Evolutionary conservation across 2,888 invertebrate genomes (phyloP).

Genomic region (Tigriopus californicus): DNA sequence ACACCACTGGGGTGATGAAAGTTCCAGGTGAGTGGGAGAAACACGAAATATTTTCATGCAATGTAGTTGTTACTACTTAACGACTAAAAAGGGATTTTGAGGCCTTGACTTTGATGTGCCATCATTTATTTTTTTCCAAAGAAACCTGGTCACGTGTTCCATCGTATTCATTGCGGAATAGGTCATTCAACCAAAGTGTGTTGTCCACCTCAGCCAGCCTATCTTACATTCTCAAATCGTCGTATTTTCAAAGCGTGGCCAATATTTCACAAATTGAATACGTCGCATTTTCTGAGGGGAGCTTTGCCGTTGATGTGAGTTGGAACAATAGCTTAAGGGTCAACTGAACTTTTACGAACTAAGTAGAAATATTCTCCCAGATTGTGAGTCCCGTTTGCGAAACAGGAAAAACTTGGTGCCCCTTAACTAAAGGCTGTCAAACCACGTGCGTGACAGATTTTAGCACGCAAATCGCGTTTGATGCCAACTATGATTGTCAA

Average conservation of each 20-base stretch:
- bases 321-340: too few species aligned
- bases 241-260: not conserved
- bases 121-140: too few species aligned
- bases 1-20: not conserved
- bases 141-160: too few species aligned
- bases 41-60: too few species aligned
- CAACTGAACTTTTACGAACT: too few species aligned
- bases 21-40: not conserved
- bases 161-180: too few species aligned
- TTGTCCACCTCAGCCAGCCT: not conserved
- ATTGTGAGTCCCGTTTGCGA: not conserved
- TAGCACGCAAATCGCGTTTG: not conserved
- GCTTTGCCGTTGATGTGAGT: conserved; percentile 1
- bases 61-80: too few species aligned
- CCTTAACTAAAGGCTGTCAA: not conserved
- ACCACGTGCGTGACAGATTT: not conserved
- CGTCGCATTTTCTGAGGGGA: not conserved
- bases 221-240: not conserved
- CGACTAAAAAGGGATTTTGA: too few species aligned
- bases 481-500: not conserved
- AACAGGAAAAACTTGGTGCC: not conserved
- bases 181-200: too few species aligned
- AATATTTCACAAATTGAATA: not conserved
- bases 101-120: too few species aligned
- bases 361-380: not conserved